Percentiles rank a stretch among this genome's conserved stretches.
phyloP scores from a whole-genome alignment of 37 sponge, comb jelly and placozoan genomes.

The Mnemiopsis leidyi region DNA sequence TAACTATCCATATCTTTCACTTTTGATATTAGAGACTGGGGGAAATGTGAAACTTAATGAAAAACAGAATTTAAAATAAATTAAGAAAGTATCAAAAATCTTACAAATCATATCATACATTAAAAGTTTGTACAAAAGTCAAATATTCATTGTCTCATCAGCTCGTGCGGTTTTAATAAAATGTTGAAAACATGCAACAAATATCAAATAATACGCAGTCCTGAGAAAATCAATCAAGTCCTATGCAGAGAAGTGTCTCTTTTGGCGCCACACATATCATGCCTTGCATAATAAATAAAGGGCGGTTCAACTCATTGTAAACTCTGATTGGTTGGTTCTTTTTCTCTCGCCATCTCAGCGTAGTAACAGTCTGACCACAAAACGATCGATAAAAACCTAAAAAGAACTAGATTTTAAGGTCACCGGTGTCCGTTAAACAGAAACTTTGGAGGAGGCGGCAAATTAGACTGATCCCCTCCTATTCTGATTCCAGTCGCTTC shows the following conservation, averaged over 20 bases:
- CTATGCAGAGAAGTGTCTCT: no score
- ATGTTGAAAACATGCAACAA: not conserved
- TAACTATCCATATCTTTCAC: not conserved
- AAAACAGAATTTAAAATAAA: not conserved
- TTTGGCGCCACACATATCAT: no score
- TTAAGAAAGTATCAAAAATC: not conserved
- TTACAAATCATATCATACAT: not conserved
- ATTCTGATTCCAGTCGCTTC: not conserved
- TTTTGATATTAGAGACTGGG: not conserved
- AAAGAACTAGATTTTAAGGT: not conserved
- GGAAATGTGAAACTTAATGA: not conserved
- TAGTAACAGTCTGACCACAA: not conserved
- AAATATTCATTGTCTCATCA: not conserved
- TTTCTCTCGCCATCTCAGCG: not conserved
- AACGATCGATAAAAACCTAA: not conserved
- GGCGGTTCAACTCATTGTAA: no score
- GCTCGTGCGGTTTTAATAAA: not conserved
- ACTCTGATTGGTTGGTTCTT: no score
- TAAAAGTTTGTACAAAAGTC: not conserved
- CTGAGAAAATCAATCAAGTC: not conserved
- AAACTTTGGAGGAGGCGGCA: constrained; percentile 61
- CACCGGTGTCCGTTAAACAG: not conserved
- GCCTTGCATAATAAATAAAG: no score
- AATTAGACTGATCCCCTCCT: not conserved
- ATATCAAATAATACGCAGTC: not conserved